These are phyloP conservation scores for Gryon sp. DNA, from an alignment of 1,140 invertebrate genomes.

Conservation along the genomic window DNA sequence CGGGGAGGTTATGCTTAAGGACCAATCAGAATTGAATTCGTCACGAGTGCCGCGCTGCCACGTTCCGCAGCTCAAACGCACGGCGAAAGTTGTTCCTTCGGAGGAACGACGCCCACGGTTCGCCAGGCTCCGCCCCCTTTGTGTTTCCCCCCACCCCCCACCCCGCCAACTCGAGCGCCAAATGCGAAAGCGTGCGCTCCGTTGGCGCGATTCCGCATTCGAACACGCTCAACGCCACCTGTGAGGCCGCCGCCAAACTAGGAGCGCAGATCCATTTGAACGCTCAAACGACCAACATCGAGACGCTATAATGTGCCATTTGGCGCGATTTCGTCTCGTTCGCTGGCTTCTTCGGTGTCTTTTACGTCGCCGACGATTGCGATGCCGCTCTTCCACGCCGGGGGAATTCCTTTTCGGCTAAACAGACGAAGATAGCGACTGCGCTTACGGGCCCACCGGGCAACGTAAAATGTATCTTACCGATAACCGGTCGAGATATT, in stretches of 20 bases:
- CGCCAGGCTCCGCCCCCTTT: conserved; percentile 71
- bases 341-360: neutral
- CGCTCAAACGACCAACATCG: conserved; percentile 79
- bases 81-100: conserved; percentile 74
- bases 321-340: conserved; percentile 39
- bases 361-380: neutral
- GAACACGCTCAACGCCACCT: conserved; percentile 74
- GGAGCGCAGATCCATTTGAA: conserved; percentile 75
- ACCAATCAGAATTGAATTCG: conserved; percentile 81
- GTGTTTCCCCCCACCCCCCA: conserved; percentile 63
- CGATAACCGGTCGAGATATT: conserved; percentile 56
- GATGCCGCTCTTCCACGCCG: neutral
- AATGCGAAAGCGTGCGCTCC: conserved; percentile 30
- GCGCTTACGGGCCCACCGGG: too few species aligned
- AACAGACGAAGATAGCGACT: too few species aligned
- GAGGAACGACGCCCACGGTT: conserved; percentile 74
- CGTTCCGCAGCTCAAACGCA: conserved; percentile 72
- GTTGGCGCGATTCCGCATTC: conserved; percentile 42
- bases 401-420: neutral
- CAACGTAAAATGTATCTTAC: conserved; percentile 44
- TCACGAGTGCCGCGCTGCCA: conserved; percentile 74
- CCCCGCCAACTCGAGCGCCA: too few species aligned
- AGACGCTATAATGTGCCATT: conserved; percentile 57
- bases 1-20: conserved; percentile 78
- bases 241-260: conserved; percentile 69